Evolutionary conservation across 2,888 invertebrate genomes (phyloP).

Genomic region (Plutella xylostella): DNA sequence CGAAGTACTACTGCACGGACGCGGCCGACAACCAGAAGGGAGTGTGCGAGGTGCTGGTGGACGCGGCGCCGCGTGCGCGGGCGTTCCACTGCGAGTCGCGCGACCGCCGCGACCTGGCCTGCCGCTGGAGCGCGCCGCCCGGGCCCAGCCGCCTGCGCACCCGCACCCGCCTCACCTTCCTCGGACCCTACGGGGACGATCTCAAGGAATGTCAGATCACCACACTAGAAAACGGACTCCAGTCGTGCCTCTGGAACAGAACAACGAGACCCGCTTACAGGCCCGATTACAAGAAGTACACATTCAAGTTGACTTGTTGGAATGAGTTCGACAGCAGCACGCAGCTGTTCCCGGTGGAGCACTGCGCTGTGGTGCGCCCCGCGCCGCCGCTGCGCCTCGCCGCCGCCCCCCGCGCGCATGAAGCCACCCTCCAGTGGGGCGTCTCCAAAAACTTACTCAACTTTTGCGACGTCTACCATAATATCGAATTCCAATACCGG

Average conservation of each 20-base stretch:
- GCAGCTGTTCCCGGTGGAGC: conserved; percentile 68
- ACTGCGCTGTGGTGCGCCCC: conserved; percentile 62
- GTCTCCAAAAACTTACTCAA: conserved; percentile 45
- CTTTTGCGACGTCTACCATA: conserved; percentile 43
- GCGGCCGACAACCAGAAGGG: conserved; percentile 35
- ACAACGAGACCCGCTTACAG: conserved; percentile 48
- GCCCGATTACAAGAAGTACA: conserved; percentile 53
- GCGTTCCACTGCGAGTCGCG: conserved; percentile 80
- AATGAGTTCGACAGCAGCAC: conserved; percentile 72
- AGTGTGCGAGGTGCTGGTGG: conserved; percentile 43
- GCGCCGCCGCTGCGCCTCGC: conserved; percentile 36
- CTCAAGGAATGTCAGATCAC: too few species aligned
- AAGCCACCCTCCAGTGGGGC: conserved; percentile 45
- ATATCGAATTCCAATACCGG: conserved; percentile 58
- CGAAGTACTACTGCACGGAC: conserved; percentile 66
- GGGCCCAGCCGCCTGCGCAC: not conserved
- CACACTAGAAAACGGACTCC: too few species aligned
- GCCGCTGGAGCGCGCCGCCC: conserved; percentile 77
- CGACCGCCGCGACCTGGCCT: conserved; percentile 80
- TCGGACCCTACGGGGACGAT: too few species aligned
- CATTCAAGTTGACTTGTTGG: conserved; percentile 69
- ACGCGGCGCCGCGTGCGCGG: conserved; percentile 71
- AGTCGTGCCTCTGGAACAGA: conserved; percentile 41
- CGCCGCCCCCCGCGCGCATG: conserved; percentile 45
- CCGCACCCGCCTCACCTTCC: too few species aligned